Evolutionary conservation across 2,888 invertebrate species (phyloP).

Genomic region (Lysandra coridon): DNA sequence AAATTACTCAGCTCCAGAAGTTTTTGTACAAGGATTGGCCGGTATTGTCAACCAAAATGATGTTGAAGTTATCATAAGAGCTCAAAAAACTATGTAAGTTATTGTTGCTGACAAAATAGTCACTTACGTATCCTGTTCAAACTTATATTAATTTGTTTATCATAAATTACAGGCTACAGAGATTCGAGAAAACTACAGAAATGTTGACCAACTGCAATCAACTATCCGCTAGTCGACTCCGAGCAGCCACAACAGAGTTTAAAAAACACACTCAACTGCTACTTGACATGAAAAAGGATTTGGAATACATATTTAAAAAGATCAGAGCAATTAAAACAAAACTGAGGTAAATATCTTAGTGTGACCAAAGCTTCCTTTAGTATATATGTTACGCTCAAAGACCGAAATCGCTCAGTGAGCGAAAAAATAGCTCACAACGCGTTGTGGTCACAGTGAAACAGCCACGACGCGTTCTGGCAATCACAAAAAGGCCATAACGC

Average conservation of each 20-base stretch:
- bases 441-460: no score
- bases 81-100: slow-evolving; percentile 94
- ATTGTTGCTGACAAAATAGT: background rate
- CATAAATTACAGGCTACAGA: slow-evolving; percentile 86
- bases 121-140: background rate
- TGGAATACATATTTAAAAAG: slow-evolving; percentile 96
- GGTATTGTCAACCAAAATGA: slow-evolving; percentile 95
- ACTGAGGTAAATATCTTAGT: slow-evolving; percentile 72
- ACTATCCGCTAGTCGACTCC: slow-evolving; percentile 92
- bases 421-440: no score
- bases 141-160: background rate
- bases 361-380: background rate
- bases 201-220: slow-evolving; percentile 98
- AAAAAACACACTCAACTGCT: slow-evolving; percentile 93
- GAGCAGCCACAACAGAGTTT: slow-evolving; percentile 92
- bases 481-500: no score
- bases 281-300: slow-evolving; percentile 95
- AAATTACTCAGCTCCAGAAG: slow-evolving; percentile 94
- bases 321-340: slow-evolving; percentile 92
- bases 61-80: slow-evolving; percentile 92
- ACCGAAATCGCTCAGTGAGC: no score
- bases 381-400: no score
- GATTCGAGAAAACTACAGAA: slow-evolving; percentile 99
- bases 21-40: slow-evolving; percentile 94
- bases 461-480: no score